phyloP scores from a whole-genome alignment of 2,888 invertebrate species.

The Hesperia comma region DNA sequence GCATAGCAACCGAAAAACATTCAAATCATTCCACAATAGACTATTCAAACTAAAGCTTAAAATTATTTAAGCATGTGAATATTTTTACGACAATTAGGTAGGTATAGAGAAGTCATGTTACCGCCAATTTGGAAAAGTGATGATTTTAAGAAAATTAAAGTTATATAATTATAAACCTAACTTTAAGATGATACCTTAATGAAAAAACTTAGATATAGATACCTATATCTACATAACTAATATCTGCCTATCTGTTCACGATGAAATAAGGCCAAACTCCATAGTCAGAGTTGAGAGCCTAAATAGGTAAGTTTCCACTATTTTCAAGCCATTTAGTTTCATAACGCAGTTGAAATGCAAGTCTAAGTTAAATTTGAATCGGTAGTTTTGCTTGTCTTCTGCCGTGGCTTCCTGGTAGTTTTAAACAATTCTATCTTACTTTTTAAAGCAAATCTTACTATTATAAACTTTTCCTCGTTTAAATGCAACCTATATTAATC shows the following conservation, averaged over 20 bases:
- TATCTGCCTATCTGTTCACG: background rate
- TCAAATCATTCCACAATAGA: no score
- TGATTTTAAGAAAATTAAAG: no score
- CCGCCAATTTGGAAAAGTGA: no score
- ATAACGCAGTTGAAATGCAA: constrained; percentile 30
- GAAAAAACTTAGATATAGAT: no score
- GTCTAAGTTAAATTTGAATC: constrained; percentile 34
- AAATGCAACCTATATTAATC: background rate
- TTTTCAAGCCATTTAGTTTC: constrained; percentile 34
- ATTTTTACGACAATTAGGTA: no score
- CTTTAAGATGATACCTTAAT: no score
- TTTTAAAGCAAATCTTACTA: background rate
- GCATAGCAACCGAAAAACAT: no score
- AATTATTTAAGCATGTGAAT: no score
- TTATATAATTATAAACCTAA: no score
- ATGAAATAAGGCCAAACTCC: constrained; percentile 3
- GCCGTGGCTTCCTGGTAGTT: constrained; percentile 26
- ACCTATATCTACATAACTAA: no score
- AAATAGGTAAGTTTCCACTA: constrained; percentile 34
- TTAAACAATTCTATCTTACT: constrained; percentile 6
- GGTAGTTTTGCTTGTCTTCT: constrained; percentile 32
- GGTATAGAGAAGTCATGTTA: no score
- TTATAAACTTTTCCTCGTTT: background rate
- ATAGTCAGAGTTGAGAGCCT: constrained; percentile 28
- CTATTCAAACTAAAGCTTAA: no score